phyloP scores from a whole-genome alignment of 2,113 vertebrate species.

The Dicaeum eximium region DNA sequence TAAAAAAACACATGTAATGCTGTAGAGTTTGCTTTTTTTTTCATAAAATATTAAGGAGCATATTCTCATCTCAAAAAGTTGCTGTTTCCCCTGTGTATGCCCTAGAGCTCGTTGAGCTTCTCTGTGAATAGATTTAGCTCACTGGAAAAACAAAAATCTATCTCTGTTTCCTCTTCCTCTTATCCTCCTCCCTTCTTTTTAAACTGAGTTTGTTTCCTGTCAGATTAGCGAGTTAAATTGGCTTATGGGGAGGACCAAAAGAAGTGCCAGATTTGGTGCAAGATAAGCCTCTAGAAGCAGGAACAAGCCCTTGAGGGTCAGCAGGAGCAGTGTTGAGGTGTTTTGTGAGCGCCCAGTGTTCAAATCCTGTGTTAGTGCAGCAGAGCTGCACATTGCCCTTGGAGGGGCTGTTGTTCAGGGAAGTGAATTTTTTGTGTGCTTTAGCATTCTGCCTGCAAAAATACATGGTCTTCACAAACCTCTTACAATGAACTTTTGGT shows the following conservation, averaged over 20 bases:
- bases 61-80: background rate
- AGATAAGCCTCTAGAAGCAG: conserved; percentile 34
- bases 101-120: background rate
- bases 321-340: background rate
- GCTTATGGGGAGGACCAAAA: background rate
- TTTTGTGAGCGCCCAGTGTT: background rate
- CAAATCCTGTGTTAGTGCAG: background rate
- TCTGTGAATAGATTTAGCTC: conserved; percentile 12
- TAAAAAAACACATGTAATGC: background rate
- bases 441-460: background rate
- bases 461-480: background rate
- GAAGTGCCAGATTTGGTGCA: conserved; percentile 33
- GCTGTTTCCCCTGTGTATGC: background rate
- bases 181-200: background rate
- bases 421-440: background rate
- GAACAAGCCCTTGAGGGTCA: conserved; percentile 15
- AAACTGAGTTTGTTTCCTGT: conserved; percentile 54
- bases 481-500: background rate
- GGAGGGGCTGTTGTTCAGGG: background rate
- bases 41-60: background rate
- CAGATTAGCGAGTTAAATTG: conserved; percentile 51
- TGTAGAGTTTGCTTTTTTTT: background rate
- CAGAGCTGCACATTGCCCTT: background rate
- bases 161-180: conserved; percentile 49
- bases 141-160: conserved; percentile 45